Percentiles rank a stretch among this genome's conserved stretches.
These are phyloP conservation scores for Neosalanx taihuensis DNA, from an alignment of 2,797 vertebrate genomes.

Conservation along the genomic window DNA sequence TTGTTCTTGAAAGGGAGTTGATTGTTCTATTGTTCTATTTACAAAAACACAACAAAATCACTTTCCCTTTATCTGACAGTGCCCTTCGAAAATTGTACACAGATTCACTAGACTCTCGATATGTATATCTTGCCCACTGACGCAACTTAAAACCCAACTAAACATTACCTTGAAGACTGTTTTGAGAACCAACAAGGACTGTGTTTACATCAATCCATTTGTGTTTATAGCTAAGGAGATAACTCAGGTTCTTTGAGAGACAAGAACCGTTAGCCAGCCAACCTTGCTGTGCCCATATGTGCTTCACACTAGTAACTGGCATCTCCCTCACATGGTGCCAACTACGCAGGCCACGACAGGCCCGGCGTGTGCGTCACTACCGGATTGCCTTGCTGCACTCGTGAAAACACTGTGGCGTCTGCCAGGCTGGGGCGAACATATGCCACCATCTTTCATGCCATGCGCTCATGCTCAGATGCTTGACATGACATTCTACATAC, in stretches of 20 bases:
- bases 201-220: constrained; percentile 13
- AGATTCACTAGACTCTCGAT: background rate
- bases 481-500: constrained; percentile 1
- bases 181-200: background rate
- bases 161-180: constrained; percentile 4
- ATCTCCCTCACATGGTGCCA: constrained; percentile 9
- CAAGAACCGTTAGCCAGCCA: background rate
- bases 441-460: constrained; percentile 16
- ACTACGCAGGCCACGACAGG: constrained; percentile 2
- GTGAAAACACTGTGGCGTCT: constrained; percentile 13
- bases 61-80: background rate
- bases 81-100: background rate
- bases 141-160: background rate
- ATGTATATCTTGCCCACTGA: background rate
- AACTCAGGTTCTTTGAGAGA: constrained; percentile 1
- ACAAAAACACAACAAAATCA: background rate
- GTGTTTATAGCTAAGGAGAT: constrained; percentile 1
- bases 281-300: constrained; percentile 10
- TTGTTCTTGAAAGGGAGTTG: background rate
- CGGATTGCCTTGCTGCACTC: background rate
- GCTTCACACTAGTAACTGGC: constrained; percentile 12
- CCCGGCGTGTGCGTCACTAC: constrained; percentile 10
- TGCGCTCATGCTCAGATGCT: background rate
- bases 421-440: constrained; percentile 12
- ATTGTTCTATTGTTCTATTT: background rate